Evolutionary conservation across 1,140 invertebrate genomes (phyloP), one percentile per base, ranked within the genome.

Genomic region (Hycleus phaleratus): DNA sequence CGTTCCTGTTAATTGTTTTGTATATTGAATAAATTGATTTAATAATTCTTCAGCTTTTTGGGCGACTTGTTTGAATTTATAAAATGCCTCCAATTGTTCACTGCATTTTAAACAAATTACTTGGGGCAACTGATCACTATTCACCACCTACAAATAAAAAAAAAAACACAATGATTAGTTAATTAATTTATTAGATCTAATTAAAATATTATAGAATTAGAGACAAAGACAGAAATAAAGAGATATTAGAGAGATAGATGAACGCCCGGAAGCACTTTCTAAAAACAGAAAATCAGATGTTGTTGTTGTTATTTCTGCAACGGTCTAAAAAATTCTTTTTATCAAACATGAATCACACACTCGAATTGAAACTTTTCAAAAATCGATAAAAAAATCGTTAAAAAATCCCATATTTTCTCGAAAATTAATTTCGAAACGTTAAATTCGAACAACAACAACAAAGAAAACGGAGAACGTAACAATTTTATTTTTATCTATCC

Each of bases 21-120:
- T 76, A 74, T 78, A 80, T 49, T 76, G 72, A 49, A 82, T 65
- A 70, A 80, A 82, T 69, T 81, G 77, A 67, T 79, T 74, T 65
- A 82, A 71, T n/a, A 81, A 67, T 63, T 77, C 74, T 70, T 81
- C 78, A 46, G 78, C 77, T 69, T 79, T 80, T 50, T 77, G 75
- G 60, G 80, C 77, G 46, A 78, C 63, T 66, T 81, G 77, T 72
- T 74, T 78, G 70, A 82, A 82, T 62, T 76, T 78, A 63, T 78
- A 76, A 55, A 81, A 77, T 49, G 77, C 75, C 70, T 81, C 78
- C 54, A 82, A 70, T 68, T 81, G 80, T 58, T 80, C 75, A 62
- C 70, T 74, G 74, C 80, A 82, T 64, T 74, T 77, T 7, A 74
- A 73, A 71, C 80, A 82, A 26, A 82, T 76, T 47, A 80, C 76